A percentile compares a stretch with the other conserved stretches of the same genome.
Conservation (phyloP, 2,113 vertebrate species). For the Hymenochirus boettgeri region DNA sequence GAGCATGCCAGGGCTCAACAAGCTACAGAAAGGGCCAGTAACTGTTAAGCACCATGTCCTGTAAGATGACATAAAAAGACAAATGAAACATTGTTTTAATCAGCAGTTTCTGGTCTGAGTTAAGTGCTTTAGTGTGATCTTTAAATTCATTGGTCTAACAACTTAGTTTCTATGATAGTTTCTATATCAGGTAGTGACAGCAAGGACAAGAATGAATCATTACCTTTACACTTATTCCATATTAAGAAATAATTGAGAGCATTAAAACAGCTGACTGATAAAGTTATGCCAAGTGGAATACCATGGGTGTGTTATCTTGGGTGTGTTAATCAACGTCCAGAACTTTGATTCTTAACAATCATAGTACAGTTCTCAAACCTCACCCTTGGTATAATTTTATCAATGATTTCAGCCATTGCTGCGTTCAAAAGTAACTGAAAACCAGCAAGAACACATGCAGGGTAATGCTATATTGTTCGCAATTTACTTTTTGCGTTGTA, state of each 20-base stretch:
- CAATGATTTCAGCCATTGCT: conserved; percentile 17
- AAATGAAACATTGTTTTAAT: no score
- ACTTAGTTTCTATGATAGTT: no score
- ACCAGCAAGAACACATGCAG: background rate
- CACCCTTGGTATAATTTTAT: conserved; percentile 29
- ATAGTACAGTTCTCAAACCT: conserved; percentile 23
- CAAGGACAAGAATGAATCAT: background rate
- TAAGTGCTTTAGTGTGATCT: no score
- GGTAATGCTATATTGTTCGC: background rate
- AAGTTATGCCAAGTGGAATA: conserved; percentile 21
- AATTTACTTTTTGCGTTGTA: no score
- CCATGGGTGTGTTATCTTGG: conserved; percentile 28
- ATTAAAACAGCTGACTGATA: conserved; percentile 37
- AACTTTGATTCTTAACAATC: conserved; percentile 21
- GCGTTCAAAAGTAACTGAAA: background rate
- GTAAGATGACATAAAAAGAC: no score
- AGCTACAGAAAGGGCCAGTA: no score
- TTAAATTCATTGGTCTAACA: no score
- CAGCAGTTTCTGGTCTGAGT: no score
- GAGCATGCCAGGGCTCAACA: no score
- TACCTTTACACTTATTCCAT: conserved; percentile 5
- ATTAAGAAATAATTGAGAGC: conserved; percentile 22
- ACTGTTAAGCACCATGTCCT: no score
- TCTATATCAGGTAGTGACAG: background rate
- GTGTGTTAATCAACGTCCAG: conserved; percentile 21